These are phyloP conservation scores for Drosophila sulfurigaster DNA, from an alignment of 1,140 invertebrate genomes.

Conservation along the genomic window DNA sequence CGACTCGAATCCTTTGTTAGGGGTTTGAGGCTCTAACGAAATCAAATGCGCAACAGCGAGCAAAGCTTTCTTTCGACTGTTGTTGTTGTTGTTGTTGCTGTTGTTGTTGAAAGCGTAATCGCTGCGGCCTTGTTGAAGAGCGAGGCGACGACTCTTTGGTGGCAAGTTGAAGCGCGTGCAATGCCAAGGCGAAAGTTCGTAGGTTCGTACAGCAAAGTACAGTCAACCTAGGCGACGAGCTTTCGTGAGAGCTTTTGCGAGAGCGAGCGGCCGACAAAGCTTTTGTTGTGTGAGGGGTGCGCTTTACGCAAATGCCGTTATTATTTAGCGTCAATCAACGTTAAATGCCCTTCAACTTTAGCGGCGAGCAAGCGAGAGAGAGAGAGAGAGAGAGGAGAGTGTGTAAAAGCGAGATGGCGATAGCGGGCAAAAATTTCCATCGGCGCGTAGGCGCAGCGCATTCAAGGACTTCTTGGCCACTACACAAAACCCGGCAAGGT, in stretches of 20 bases:
- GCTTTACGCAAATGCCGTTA: constrained; percentile 45
- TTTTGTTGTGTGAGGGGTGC: constrained; percentile 28
- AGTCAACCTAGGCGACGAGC: constrained; percentile 66
- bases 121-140: constrained; percentile 32
- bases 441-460: constrained; percentile 45
- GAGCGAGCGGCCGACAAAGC: constrained; percentile 20
- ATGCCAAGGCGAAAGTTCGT: constrained; percentile 77
- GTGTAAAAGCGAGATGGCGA: constrained; percentile 22
- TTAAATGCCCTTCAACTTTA: constrained; percentile 55
- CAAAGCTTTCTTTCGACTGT: constrained; percentile 20
- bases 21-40: not conserved
- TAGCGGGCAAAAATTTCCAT: constrained; percentile 57
- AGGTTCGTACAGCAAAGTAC: constrained; percentile 49
- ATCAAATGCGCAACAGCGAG: constrained; percentile 75
- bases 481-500: constrained; percentile 47
- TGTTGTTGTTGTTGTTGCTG: constrained; percentile 37
- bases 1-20: not conserved
- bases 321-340: constrained; percentile 59
- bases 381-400: not conserved
- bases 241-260: not conserved
- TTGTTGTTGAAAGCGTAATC: constrained; percentile 53
- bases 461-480: constrained; percentile 64
- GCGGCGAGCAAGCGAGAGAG: constrained; percentile 5
- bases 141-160: constrained; percentile 3
- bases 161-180: constrained; percentile 73